Conservation (phyloP, 1,140 invertebrate species). For the Camponotus vicinus region DNA sequence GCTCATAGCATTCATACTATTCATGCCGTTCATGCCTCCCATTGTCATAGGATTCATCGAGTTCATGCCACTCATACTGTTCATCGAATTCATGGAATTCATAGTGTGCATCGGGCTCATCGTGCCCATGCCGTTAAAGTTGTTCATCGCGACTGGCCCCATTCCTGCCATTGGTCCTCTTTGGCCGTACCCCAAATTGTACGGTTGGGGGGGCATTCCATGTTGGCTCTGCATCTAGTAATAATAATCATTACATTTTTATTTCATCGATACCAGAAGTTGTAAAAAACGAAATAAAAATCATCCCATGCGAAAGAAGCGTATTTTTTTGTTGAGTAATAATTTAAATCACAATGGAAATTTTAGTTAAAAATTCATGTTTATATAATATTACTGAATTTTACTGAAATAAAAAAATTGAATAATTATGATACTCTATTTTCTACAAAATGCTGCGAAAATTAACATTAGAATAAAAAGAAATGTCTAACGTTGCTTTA, state of each 20-base stretch:
- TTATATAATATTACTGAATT: neutral
- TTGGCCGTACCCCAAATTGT: slow-evolving; percentile 87
- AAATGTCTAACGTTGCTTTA: neutral
- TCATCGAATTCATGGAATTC: slow-evolving; percentile 85
- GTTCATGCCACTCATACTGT: slow-evolving; percentile 86
- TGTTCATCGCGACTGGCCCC: slow-evolving; percentile 82
- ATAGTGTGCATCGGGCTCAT: slow-evolving; percentile 83
- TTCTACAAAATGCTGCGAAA: neutral
- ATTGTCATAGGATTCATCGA: slow-evolving; percentile 87
- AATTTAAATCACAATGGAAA: neutral
- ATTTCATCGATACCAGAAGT: neutral
- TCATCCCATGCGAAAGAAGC: neutral
- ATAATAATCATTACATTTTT: neutral
- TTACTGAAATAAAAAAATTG: neutral
- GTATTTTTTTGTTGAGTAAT: neutral
- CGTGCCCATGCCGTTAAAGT: slow-evolving; percentile 83
- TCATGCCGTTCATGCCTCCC: slow-evolving; percentile 83
- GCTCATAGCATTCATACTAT: slow-evolving; percentile 85
- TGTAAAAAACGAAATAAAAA: neutral
- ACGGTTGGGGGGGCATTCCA: slow-evolving; percentile 83
- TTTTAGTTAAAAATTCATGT: neutral
- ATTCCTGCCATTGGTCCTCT: slow-evolving; percentile 85
- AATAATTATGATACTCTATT: neutral
- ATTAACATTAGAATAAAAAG: neutral
- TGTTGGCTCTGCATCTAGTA: slow-evolving; percentile 84